Evolutionary conservation across 2,113 vertebrate species (phyloP), one percentile per base, ranked within the genome.

Genomic region (Bubo bubo): DNA sequence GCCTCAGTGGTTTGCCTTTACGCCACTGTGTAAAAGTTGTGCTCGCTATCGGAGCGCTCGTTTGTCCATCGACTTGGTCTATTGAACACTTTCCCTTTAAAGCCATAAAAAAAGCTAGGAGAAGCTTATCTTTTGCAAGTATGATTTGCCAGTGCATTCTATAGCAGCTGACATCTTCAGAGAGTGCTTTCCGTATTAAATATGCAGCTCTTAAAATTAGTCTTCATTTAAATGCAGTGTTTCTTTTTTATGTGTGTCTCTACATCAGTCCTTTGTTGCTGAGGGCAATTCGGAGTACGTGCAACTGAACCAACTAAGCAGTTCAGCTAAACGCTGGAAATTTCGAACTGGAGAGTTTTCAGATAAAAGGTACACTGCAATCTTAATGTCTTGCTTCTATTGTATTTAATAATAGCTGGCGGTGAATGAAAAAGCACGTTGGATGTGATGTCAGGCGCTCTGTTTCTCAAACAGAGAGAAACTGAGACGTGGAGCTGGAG

Each of bases 41-140:
- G 75, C n/a, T 80, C 43, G 26, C n/a, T 34, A 0, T 17, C 3
- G 8, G 45, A n/a, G 76, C 12, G 0, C 35, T 70, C 4, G 0
- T n/a, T 41, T 58, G 24, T 55, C 80, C 87, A 17, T 81, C 4
- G 2, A 7, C 41, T 60, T 8, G 4, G 9, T 37, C 58, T 26
- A 12, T 47, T 7, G 12, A 43, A 21, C 9, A 0, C 43, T 89
- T 88, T 53, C n/a, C 79, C 45, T 82, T 60, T 39, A 28, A 76
- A 86, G 58, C 84, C 63, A 17, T 64, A 19, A 52, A 71, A 80
- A 28, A 53, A 21, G 20, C 43, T 43, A 16, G 71, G 92, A 50
- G 30, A 41, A 80, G 72, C 88, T 89, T 32, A 15, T 56, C 45
- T 84, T 63, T 10, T 12, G 8, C 28, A n/a, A 35, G 22, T 8